A percentile compares a stretch with the other conserved stretches of the same genome.
These are phyloP conservation scores for Leucoptera coffeella DNA, from an alignment of 2,888 invertebrate species.

Conservation along the genomic window DNA sequence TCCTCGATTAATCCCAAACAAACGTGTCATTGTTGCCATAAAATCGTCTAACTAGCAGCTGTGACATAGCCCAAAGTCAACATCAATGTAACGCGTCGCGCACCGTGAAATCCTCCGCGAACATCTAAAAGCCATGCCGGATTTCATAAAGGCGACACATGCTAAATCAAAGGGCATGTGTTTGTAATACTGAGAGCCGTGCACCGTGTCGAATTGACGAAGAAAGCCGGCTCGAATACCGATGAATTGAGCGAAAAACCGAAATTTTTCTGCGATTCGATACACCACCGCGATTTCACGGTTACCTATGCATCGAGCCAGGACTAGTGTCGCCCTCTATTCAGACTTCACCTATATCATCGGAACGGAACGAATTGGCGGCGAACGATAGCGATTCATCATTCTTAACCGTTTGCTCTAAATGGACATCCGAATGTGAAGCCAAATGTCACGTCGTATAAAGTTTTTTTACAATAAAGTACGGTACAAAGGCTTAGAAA, in stretches of 20 bases:
- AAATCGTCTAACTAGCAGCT: slow-evolving; percentile 27
- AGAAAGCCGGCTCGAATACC: slow-evolving; percentile 53
- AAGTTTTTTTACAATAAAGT: too few species aligned
- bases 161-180: slow-evolving; percentile 45
- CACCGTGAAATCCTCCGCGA: slow-evolving; percentile 43
- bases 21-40: too few species aligned
- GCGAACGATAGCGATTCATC: slow-evolving; percentile 40
- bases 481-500: too few species aligned
- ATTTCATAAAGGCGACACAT: slow-evolving; percentile 21
- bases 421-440: slow-evolving; percentile 35
- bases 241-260: slow-evolving; percentile 56
- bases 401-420: slow-evolving; percentile 40
- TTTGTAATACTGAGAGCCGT: slow-evolving; percentile 49
- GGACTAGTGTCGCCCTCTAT: slow-evolving; percentile 27
- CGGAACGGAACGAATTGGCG: slow-evolving; percentile 42
- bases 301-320: slow-evolving; percentile 15
- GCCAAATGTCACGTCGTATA: slow-evolving; percentile 36
- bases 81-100: slow-evolving; percentile 47
- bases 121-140: slow-evolving; percentile 40
- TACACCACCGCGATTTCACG: slow-evolving; percentile 40
- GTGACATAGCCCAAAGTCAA: slow-evolving; percentile 53
- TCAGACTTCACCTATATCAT: slow-evolving; percentile 19
- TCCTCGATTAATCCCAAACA: too few species aligned
- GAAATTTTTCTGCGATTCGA: slow-evolving; percentile 53
- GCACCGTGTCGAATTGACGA: slow-evolving; percentile 40